Conservation (phyloP, 1,140 invertebrate genomes). For the Lasioglossum baleicum region DNA sequence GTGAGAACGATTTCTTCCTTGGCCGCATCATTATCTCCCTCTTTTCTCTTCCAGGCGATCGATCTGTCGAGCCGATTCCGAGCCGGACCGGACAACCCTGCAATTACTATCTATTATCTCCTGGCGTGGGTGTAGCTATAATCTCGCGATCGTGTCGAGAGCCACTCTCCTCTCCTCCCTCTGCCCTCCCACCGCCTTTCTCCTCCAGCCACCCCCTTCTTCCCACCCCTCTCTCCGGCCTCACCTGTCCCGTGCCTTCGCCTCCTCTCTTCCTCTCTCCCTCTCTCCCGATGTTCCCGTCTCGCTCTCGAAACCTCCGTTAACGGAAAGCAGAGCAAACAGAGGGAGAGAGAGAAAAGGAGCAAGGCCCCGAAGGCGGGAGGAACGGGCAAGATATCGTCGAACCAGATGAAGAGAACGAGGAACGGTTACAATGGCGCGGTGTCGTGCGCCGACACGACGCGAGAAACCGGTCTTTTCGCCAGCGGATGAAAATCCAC, state of each 20-base stretch:
- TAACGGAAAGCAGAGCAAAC: slow-evolving; percentile 43
- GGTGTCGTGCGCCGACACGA: slow-evolving; percentile 32
- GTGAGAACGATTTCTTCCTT: slow-evolving; percentile 65
- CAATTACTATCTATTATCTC: slow-evolving; percentile 70
- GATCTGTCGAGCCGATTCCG: slow-evolving; percentile 65
- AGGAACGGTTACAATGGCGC: slow-evolving; percentile 38
- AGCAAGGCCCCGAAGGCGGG: too few species aligned
- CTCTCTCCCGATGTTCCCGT: too few species aligned
- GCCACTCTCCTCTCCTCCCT: slow-evolving; percentile 52
- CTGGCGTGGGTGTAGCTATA: slow-evolving; percentile 67
- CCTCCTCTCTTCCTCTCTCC: slow-evolving; percentile 15
- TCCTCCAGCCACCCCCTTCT: neutral
- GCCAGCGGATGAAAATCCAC: slow-evolving; percentile 22
- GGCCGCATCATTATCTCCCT: slow-evolving; percentile 59
- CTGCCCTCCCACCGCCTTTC: too few species aligned
- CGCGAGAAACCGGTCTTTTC: slow-evolving; percentile 40
- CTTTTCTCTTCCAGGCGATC: slow-evolving; percentile 56
- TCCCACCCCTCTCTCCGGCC: too few species aligned
- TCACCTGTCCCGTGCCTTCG: slow-evolving; percentile 24
- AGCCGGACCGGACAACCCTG: slow-evolving; percentile 62
- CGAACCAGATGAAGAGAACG: slow-evolving; percentile 32
- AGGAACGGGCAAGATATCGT: slow-evolving; percentile 10
- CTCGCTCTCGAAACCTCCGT: slow-evolving; percentile 25
- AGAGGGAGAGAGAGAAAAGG: slow-evolving; percentile 5
- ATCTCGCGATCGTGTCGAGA: slow-evolving; percentile 67